phyloP scores from a whole-genome alignment of 2,797 vertebrate species.

The Propithecus perrieri region DNA sequence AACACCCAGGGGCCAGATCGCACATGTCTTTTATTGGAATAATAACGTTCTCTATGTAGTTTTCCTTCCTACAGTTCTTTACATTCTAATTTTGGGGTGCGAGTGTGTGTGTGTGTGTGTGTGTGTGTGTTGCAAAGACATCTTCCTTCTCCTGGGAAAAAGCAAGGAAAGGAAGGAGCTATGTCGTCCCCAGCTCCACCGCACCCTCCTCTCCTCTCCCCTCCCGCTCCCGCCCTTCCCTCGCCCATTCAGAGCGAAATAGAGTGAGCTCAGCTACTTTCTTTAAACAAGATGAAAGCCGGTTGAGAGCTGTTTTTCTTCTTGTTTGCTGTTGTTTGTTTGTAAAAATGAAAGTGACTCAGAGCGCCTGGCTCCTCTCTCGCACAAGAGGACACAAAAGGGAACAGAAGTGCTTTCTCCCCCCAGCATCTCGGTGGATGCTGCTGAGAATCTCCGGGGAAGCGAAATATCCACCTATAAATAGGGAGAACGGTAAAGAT shows the following conservation, averaged over 20 bases:
- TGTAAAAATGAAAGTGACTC: background rate
- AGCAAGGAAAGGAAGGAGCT: constrained; percentile 50
- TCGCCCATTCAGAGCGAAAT: background rate
- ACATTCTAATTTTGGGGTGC: constrained; percentile 50
- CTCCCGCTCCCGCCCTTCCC: background rate
- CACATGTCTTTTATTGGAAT: constrained; percentile 70
- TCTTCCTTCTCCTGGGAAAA: background rate
- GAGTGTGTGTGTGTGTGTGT: background rate
- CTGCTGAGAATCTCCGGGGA: background rate
- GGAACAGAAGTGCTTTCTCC: accelerated
- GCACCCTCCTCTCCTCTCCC: background rate
- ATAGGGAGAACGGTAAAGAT: constrained; percentile 32
- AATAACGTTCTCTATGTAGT: constrained; percentile 51
- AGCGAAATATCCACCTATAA: background rate
- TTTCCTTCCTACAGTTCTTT: constrained; percentile 37
- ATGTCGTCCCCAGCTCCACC: constrained; percentile 42
- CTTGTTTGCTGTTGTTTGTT: background rate
- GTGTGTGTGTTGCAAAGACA: background rate
- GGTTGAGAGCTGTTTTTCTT: background rate
- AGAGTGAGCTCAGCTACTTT: background rate
- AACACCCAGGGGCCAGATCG: constrained; percentile 74
- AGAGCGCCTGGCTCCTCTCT: background rate
- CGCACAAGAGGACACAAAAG: accelerated
- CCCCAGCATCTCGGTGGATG: background rate
- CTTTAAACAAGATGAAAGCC: background rate